Evolutionary conservation across 1,140 invertebrate genomes (phyloP).

Genomic region (Aphidius ervi): DNA sequence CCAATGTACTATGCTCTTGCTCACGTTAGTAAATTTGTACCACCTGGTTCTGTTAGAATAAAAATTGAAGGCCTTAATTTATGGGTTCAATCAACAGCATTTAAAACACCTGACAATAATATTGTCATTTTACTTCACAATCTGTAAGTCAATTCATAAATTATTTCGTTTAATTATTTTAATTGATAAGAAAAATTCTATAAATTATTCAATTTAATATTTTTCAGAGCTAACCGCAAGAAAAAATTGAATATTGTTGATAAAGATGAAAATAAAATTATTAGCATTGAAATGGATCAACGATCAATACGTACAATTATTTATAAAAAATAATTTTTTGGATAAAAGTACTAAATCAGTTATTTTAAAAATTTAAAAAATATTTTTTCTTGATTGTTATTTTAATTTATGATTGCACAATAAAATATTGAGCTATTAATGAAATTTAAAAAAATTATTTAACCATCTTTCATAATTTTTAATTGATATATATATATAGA

Average conservation of each 20-base stretch:
- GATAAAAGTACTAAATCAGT: no score
- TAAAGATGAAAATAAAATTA: not conserved
- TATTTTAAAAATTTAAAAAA: no score
- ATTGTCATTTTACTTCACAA: slow-evolving; percentile 3
- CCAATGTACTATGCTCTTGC: slow-evolving; percentile 84
- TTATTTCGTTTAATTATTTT: not conserved
- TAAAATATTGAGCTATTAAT: no score
- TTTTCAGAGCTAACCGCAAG: not conserved
- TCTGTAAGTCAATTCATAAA: not conserved
- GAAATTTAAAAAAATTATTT: no score
- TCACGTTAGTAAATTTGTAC: slow-evolving; percentile 82
- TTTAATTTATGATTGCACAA: no score
- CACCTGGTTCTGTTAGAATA: slow-evolving; percentile 57
- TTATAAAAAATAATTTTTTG: not conserved
- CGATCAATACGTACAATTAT: slow-evolving; percentile 2
- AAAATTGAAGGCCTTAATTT: no score
- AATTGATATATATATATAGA: no score
- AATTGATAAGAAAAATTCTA: not conserved
- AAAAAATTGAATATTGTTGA: not conserved
- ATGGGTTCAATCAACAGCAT: not conserved
- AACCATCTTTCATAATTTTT: no score
- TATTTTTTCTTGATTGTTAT: no score
- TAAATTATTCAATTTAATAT: not conserved
- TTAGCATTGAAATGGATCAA: not conserved
- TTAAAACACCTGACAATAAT: slow-evolving; percentile 2